A percentile compares a stretch with the other conserved stretches of the same genome.
phyloP scores from a whole-genome alignment of 1,140 invertebrate genomes.

The Rhyacophila brunnea region DNA sequence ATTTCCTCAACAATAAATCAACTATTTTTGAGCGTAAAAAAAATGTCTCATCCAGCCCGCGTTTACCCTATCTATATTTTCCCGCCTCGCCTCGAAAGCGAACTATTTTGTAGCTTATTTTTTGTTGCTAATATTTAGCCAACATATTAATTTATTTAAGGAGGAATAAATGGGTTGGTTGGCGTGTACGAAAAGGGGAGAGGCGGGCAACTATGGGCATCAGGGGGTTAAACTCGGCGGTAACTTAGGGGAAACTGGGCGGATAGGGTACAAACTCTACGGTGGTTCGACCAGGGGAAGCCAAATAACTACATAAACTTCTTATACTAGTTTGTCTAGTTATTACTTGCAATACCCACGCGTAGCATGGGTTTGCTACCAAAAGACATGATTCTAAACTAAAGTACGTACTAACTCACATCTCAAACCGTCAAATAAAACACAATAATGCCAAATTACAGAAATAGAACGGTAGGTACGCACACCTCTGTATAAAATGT shows the following conservation, averaged over 20 bases:
- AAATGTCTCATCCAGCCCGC: no score
- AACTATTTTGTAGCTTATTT: slow-evolving; percentile 1
- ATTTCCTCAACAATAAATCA: no score
- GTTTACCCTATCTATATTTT: no score
- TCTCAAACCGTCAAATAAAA: no score
- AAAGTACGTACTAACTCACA: no score
- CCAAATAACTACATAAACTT: not conserved
- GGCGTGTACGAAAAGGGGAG: slow-evolving; percentile 10
- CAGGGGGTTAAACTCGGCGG: slow-evolving; percentile 2
- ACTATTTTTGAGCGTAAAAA: no score
- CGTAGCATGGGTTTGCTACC: no score
- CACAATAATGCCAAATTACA: no score
- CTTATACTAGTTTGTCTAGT: slow-evolving; percentile 6
- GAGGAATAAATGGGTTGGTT: slow-evolving; percentile 23
- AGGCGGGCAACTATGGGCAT: not conserved
- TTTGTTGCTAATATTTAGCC: slow-evolving; percentile 12
- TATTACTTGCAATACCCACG: slow-evolving; percentile 11
- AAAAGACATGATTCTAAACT: no score
- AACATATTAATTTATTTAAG: slow-evolving; percentile 28
- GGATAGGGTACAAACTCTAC: slow-evolving; percentile 14
- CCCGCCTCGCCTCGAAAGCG: not conserved
- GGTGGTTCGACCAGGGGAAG: slow-evolving; percentile 12
- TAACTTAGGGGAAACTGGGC: slow-evolving; percentile 8
- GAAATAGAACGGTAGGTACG: no score
- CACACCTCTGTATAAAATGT: no score